Evolutionary conservation across 1,140 invertebrate species (phyloP), one percentile per base, ranked within the genome.

Genomic region (Bombus waltoni): DNA sequence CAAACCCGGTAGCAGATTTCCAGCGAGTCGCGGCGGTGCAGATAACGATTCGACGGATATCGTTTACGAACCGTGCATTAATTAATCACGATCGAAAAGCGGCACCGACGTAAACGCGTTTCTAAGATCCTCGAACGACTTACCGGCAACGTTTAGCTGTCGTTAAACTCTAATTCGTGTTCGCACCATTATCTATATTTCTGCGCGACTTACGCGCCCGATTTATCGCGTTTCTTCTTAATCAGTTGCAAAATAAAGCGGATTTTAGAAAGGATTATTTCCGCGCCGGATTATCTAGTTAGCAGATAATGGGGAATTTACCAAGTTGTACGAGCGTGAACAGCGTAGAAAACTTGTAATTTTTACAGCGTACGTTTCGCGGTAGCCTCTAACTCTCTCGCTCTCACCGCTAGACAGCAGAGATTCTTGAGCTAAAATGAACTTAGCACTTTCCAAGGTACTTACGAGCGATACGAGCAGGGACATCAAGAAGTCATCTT

Each of bases 31-130:
- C 62, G 35, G 73, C 38, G 18, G 32, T 38, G 28, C 68, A 44
- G 62, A 76, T 84, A 89, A 88, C 81, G 72, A 85, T 77, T 84
- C 81, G 76, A 71, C 53, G 66, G 40, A 35, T 32, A 74, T 88
- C 83, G 68, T 77, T 85, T 68, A 81, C 25, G n/a, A 22, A 28
- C 42, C 22, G 9, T 35, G 68, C 42, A 22, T 82, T 85, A 88
- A 88, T 88, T 89, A 88, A 88, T 85, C 71, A 83, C 13, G 59
- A 74, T 75, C 75, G 80, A 42, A 38, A 40, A 40, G 79, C 68
- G 32, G 47, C 40, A 38, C 38, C 66, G 35, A 22, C 13, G n/a
- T 11, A 38, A 38, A 38, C 35, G n/a, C 13, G 8, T 32, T 22
- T 44, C 40, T 42, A 72, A 72, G 38, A 35, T 38, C 1, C 32